These are phyloP conservation scores for Pipra filicauda DNA, from an alignment of 2,113 vertebrate species.

Conservation along the genomic window DNA sequence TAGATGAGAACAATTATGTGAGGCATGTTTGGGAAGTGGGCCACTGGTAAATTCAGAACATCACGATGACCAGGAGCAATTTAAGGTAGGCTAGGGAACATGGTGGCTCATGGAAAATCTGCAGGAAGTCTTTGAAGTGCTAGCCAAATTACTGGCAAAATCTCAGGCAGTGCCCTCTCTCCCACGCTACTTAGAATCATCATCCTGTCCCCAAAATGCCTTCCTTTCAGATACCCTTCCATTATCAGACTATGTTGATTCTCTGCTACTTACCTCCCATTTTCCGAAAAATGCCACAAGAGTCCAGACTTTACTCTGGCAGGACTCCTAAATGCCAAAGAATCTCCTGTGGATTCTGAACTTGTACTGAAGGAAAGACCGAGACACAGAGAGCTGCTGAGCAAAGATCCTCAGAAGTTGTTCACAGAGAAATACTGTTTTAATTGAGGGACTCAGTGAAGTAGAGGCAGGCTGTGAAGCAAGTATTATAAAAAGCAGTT, in stretches of 20 bases:
- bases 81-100: not conserved
- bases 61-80: not conserved
- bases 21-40: not conserved
- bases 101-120: not conserved
- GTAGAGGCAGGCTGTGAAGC: not conserved
- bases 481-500: not conserved
- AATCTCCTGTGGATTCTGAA: not conserved
- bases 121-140: slow-evolving; percentile 24
- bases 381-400: not conserved
- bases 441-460: not conserved
- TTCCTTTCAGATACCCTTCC: not conserved
- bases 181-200: not conserved
- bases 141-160: slow-evolving; percentile 13
- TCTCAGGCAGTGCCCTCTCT: not conserved
- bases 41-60: not conserved
- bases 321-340: not conserved
- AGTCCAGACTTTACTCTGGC: not conserved
- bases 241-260: not conserved
- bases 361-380: not conserved
- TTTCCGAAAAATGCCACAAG: not conserved
- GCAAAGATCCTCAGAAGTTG: not conserved
- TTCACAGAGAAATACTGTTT: not conserved
- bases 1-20: not conserved
- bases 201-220: not conserved
- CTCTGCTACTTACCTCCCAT: not conserved